These are phyloP conservation scores for Phrixothrix hirtus DNA, from an alignment of 2,888 invertebrate genomes.

Conservation along the genomic window DNA sequence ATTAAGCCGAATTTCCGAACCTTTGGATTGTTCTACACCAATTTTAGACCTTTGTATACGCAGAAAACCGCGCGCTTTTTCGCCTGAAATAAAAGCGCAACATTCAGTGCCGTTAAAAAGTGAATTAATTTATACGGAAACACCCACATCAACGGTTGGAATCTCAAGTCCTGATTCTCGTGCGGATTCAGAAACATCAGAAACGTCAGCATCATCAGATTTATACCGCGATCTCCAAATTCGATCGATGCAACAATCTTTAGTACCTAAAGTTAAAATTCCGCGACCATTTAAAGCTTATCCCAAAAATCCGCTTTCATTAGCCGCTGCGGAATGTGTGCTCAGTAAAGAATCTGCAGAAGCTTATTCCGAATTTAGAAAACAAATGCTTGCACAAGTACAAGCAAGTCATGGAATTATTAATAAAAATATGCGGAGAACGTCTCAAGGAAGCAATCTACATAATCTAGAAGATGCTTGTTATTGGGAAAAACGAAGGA, in stretches of 20 bases:
- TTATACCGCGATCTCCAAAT: constrained; percentile 8
- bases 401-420: constrained; percentile 59
- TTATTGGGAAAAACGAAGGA: constrained; percentile 84
- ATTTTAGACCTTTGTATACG: constrained; percentile 45
- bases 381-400: constrained; percentile 70
- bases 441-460: constrained; percentile 34
- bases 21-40: constrained; percentile 34
- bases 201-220: constrained; percentile 36
- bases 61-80: constrained; percentile 34
- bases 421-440: constrained; percentile 74
- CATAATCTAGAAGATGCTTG: constrained; percentile 66
- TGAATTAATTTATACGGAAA: constrained; percentile 28
- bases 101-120: too few relatives aligned
- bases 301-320: constrained; percentile 68
- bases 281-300: constrained; percentile 72
- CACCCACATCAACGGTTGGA: constrained; percentile 35
- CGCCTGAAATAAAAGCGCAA: constrained; percentile 22
- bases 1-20: constrained; percentile 6
- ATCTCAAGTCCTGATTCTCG: constrained; percentile 38
- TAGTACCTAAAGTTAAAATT: constrained; percentile 51
- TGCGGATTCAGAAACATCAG: constrained; percentile 38
- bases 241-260: neutral
- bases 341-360: constrained; percentile 65
- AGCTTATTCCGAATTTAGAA: constrained; percentile 72
- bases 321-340: constrained; percentile 59